A percentile compares a stretch with the other conserved stretches of the same genome.
Conservation (phyloP, 2,113 vertebrate genomes). For the Manacus vitellinus region DNA sequence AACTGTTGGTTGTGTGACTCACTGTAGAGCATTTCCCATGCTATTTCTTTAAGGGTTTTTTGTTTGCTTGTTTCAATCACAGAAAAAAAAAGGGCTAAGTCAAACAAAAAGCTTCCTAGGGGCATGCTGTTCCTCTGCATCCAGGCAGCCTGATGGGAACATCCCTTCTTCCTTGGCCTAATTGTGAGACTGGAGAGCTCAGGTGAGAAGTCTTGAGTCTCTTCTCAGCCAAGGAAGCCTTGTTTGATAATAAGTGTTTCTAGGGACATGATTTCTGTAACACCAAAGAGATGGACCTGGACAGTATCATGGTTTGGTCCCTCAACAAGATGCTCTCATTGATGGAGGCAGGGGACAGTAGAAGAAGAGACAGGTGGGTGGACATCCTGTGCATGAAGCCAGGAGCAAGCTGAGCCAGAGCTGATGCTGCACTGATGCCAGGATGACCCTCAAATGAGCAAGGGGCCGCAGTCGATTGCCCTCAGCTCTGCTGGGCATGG, state of each 20-base stretch:
- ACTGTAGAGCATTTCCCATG: neutral
- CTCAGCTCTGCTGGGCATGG: neutral
- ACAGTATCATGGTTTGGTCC: neutral
- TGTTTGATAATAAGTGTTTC: neutral
- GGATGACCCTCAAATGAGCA: neutral
- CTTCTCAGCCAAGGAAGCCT: neutral
- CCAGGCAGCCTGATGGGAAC: neutral
- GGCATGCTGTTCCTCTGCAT: neutral
- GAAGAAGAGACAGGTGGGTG: neutral
- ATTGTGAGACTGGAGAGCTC: neutral
- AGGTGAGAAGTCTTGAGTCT: neutral
- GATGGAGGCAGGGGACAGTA: neutral
- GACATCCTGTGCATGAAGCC: neutral
- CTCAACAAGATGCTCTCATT: accelerated
- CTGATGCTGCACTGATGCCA: neutral
- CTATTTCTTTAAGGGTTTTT: neutral
- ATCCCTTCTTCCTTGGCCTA: neutral
- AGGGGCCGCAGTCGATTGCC: accelerated
- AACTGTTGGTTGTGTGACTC: neutral
- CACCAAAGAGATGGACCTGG: neutral
- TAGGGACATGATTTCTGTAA: neutral
- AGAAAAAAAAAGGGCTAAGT: neutral
- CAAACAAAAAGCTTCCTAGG: neutral
- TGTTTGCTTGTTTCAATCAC: neutral
- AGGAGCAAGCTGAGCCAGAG: neutral